Conservation (phyloP, 2,113 vertebrate genomes). For the Lates calcarifer region DNA sequence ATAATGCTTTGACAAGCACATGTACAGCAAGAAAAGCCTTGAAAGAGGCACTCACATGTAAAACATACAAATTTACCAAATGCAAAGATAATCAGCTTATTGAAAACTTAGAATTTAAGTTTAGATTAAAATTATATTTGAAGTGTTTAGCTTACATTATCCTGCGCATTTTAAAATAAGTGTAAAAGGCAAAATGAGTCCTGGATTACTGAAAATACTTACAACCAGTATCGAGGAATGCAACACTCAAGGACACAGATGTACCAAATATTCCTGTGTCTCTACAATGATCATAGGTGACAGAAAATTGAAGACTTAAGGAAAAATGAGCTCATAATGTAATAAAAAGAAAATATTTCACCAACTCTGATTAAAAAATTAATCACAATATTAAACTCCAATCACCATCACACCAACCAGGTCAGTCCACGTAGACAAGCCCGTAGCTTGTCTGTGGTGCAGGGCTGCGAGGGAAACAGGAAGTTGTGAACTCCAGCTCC, state of each 20-base stretch:
- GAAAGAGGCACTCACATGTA: not conserved
- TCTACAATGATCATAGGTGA: not conserved
- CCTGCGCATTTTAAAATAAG: not conserved
- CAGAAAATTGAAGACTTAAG: not conserved
- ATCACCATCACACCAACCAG: not conserved
- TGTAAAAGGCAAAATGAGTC: constrained; percentile 6
- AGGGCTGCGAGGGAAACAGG: constrained; percentile 72
- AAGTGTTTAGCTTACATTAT: constrained; percentile 7
- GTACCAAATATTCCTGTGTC: not conserved
- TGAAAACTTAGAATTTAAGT: not conserved
- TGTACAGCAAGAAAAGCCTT: constrained; percentile 15
- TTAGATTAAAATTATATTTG: not conserved
- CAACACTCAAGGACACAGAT: not conserved
- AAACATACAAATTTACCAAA: not conserved
- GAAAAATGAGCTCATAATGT: not conserved
- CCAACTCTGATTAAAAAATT: not conserved
- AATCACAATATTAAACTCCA: constrained; percentile 20
- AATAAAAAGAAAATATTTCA: not conserved
- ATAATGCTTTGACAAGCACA: constrained; percentile 13
- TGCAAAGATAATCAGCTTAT: not conserved
- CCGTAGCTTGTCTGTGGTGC: constrained; percentile 54
- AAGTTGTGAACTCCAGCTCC: constrained; percentile 75
- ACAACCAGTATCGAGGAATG: not conserved
- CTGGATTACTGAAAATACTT: not conserved
- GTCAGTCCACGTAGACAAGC: constrained; percentile 68